These are phyloP conservation scores for Xerus rutilus DNA, from an alignment of 2,797 vertebrate species.

Conservation along the genomic window DNA sequence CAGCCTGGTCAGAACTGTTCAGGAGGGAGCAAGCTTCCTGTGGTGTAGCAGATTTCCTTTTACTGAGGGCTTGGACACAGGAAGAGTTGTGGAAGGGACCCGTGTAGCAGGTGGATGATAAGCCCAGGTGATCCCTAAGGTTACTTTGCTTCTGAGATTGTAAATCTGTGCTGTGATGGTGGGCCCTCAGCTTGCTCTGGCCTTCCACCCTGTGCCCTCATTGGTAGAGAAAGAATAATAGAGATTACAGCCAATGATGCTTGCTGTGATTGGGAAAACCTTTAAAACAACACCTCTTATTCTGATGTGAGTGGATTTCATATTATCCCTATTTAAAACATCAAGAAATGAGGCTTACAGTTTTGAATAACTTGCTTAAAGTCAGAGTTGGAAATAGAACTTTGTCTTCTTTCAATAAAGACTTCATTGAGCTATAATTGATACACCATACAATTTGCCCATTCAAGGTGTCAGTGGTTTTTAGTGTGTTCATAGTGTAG, in stretches of 20 bases:
- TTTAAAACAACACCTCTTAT: background rate
- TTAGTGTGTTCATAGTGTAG: background rate
- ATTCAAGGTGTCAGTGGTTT: background rate
- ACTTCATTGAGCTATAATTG: background rate
- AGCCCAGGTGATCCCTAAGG: background rate
- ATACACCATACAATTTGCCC: background rate
- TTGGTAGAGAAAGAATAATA: background rate
- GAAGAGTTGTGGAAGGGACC: background rate
- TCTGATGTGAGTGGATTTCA: background rate
- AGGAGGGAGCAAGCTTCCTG: too few relatives aligned
- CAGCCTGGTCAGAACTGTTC: too few relatives aligned
- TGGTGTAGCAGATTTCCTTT: too few relatives aligned
- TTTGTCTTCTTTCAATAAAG: background rate
- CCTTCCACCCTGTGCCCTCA: background rate
- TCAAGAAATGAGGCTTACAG: background rate
- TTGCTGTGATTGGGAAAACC: background rate
- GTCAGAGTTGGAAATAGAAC: background rate
- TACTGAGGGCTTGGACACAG: background rate
- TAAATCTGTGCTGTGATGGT: background rate
- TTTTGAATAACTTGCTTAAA: background rate
- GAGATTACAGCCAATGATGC: background rate
- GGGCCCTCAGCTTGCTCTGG: background rate
- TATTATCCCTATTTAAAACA: background rate
- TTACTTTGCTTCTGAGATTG: background rate
- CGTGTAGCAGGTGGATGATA: background rate